Conservation (phyloP, 2,888 invertebrate genomes). For the Scaptomyza flava region DNA sequence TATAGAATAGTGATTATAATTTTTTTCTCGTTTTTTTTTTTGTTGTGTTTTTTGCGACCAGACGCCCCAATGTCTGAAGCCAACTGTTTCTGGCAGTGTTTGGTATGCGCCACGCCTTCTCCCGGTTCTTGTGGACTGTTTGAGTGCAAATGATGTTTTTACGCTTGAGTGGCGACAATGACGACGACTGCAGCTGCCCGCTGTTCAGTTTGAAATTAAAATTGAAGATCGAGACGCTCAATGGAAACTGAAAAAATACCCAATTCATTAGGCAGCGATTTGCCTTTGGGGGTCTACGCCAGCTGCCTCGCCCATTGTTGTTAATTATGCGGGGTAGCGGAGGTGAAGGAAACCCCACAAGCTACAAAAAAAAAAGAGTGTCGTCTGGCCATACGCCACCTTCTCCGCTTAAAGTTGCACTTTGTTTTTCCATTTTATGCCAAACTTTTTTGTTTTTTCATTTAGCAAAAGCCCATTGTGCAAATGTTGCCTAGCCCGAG, state of each 20-base stretch:
- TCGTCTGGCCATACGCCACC: slow-evolving; percentile 26
- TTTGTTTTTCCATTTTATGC: slow-evolving; percentile 33
- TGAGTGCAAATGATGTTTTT: slow-evolving; percentile 54
- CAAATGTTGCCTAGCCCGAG: slow-evolving; percentile 45
- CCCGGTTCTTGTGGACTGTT: neutral
- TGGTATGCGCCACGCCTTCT: slow-evolving; percentile 9
- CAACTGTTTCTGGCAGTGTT: slow-evolving; percentile 51
- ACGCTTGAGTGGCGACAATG: slow-evolving; percentile 32
- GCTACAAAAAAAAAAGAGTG: slow-evolving; percentile 22
- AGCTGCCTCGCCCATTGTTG: slow-evolving; percentile 9
- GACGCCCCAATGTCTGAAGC: slow-evolving; percentile 11
- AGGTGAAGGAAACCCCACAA: slow-evolving; percentile 57
- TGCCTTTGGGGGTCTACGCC: slow-evolving; percentile 4
- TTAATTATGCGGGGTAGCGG: slow-evolving; percentile 50
- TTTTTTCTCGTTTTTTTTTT: slow-evolving; percentile 4
- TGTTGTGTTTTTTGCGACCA: neutral
- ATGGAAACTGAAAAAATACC: slow-evolving; percentile 1
- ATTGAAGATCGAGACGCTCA: slow-evolving; percentile 33
- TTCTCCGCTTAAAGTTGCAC: slow-evolving; percentile 41
- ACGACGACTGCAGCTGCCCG: slow-evolving; percentile 10
- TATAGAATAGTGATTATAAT: slow-evolving; percentile 8
- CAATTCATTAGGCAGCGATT: slow-evolving; percentile 9
- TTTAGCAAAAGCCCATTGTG: slow-evolving; percentile 48
- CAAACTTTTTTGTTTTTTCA: slow-evolving; percentile 29
- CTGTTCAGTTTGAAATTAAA: slow-evolving; percentile 16